Evolutionary conservation across 2,888 invertebrate genomes (phyloP).

Genomic region (Apantesis nais): DNA sequence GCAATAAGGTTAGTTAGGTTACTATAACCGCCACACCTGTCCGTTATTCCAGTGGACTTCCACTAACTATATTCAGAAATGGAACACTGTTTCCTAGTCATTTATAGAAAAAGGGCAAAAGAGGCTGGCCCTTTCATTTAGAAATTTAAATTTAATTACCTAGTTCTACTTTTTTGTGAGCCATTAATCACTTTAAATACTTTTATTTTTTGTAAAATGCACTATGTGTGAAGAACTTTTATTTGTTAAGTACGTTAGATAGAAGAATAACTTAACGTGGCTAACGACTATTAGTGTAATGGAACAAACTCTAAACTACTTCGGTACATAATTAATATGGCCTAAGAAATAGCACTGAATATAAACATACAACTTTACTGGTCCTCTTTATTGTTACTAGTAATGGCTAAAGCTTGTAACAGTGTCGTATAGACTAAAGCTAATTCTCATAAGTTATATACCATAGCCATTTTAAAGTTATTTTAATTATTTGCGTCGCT

Average conservation of each 20-base stretch:
- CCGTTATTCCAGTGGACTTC: not conserved
- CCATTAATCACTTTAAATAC: not conserved
- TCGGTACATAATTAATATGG: constrained; percentile 44
- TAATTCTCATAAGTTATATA: constrained; percentile 63
- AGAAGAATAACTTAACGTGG: constrained; percentile 26
- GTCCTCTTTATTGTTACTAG: constrained; percentile 62
- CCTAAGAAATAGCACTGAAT: constrained; percentile 48
- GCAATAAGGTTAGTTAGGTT: not conserved
- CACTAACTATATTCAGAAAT: not conserved
- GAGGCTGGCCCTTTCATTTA: not conserved
- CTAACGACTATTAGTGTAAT: constrained; percentile 41
- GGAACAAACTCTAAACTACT: constrained; percentile 40
- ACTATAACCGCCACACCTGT: not conserved
- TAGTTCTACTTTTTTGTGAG: not conserved
- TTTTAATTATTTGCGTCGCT: constrained; percentile 60
- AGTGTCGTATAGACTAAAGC: constrained; percentile 57
- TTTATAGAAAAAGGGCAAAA: too few relatives aligned
- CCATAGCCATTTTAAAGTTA: constrained; percentile 62
- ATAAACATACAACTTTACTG: constrained; percentile 81
- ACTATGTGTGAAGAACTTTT: constrained; percentile 32
- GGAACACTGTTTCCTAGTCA: not conserved
- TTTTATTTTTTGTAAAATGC: constrained; percentile 7
- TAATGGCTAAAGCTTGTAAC: constrained; percentile 84
- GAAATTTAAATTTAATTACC: not conserved
- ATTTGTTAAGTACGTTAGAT: constrained; percentile 29